Conservation (phyloP, 1,140 invertebrate genomes). For the Temnothorax nylanderi region DNA sequence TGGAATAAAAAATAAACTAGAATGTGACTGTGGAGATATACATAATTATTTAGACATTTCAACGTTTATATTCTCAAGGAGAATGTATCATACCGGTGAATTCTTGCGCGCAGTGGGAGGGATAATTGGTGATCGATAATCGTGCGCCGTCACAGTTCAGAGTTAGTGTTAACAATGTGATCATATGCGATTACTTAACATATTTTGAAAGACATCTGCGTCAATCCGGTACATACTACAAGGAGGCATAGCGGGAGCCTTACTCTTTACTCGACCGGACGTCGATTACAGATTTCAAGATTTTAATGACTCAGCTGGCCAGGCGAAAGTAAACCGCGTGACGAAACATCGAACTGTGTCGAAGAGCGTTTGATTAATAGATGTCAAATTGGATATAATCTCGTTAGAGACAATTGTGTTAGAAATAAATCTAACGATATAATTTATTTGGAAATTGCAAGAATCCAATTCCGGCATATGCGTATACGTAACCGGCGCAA, state of each 20-base stretch:
- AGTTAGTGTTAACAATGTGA: not conserved
- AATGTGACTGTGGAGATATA: not conserved
- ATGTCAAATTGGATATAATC: not conserved
- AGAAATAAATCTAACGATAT: not conserved
- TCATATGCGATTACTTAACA: not conserved
- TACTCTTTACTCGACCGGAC: not conserved
- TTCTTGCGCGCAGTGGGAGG: not conserved
- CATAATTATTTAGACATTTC: not conserved
- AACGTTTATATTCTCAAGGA: not conserved
- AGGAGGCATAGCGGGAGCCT: not conserved
- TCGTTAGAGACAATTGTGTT: not conserved
- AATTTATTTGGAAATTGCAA: not conserved
- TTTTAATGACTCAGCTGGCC: not conserved
- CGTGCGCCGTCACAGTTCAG: not conserved
- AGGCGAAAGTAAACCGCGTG: not conserved
- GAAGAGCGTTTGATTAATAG: not conserved
- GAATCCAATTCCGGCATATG: not conserved
- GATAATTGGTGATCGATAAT: constrained; percentile 3
- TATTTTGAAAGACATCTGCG: not conserved
- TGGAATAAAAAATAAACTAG: not conserved
- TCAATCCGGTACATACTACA: not conserved
- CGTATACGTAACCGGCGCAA: not conserved
- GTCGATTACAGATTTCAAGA: constrained; percentile 40
- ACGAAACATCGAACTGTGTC: constrained; percentile 6
- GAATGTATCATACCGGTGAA: not conserved